Conservation (phyloP, 2,113 vertebrate species). For the Brachyhypopomus gauderio region DNA sequence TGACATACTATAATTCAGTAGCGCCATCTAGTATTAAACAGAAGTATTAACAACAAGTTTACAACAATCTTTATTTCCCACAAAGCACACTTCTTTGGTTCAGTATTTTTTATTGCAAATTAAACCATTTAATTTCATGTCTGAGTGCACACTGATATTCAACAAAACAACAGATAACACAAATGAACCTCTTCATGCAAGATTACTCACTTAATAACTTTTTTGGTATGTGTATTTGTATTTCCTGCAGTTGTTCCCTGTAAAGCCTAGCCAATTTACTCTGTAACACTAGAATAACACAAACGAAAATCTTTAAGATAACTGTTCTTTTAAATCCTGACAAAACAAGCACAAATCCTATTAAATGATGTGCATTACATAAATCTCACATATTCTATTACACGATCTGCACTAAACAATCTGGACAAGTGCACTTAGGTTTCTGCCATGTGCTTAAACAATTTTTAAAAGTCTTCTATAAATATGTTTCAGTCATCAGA, state of each 20-base stretch:
- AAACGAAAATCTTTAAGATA: not conserved
- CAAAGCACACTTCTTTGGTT: not conserved
- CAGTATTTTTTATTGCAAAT: constrained; percentile 35
- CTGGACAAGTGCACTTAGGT: constrained; percentile 68
- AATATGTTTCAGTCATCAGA: not conserved
- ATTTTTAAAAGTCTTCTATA: constrained; percentile 2
- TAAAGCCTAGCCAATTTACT: not conserved
- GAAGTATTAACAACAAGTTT: not conserved
- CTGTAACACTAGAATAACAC: not conserved
- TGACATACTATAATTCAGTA: not conserved
- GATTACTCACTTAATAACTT: not conserved
- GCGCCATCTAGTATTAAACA: constrained; percentile 29
- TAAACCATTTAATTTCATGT: constrained; percentile 31
- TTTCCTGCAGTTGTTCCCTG: not conserved
- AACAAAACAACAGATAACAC: constrained; percentile 35
- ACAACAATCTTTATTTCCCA: not conserved
- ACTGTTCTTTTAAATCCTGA: not conserved
- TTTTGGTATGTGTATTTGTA: not conserved
- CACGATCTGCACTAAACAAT: not conserved
- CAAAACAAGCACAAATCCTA: not conserved
- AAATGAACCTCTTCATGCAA: constrained; percentile 35
- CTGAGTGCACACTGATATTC: not conserved
- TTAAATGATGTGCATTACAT: not conserved
- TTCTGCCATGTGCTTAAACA: constrained; percentile 34
- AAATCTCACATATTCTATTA: not conserved